Evolutionary conservation across 1,140 invertebrate genomes (phyloP).

Genomic region (Pseudomyrmex dendroicus): DNA sequence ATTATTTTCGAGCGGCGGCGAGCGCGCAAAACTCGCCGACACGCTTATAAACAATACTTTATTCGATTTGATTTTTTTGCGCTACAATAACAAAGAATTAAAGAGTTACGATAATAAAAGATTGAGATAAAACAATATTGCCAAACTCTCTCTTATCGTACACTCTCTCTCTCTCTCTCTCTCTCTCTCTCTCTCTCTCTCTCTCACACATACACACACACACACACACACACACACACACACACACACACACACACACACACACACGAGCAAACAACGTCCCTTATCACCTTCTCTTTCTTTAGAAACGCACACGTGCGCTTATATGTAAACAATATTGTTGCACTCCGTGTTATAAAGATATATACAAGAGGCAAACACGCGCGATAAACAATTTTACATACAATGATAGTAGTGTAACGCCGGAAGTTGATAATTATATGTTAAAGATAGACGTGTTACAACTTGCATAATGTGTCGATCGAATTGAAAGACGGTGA

Average conservation of each 20-base stretch:
- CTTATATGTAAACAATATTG: too few relatives aligned
- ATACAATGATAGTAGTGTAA: conserved; percentile 2
- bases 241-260: too few relatives aligned
- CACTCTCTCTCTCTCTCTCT: too few relatives aligned
- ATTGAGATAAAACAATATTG: conserved; percentile 51
- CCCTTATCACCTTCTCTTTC: too few relatives aligned
- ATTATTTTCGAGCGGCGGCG: conserved; percentile 36
- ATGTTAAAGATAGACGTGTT: conserved; percentile 32
- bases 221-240: neutral
- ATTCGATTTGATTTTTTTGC: conserved; percentile 54
- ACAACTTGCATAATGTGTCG: conserved; percentile 6
- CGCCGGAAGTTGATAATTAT: conserved; percentile 8
- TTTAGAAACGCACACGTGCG: conserved; percentile 8
- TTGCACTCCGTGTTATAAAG: neutral
- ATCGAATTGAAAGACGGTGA: too few relatives aligned
- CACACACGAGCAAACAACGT: too few relatives aligned
- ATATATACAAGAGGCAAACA: neutral
- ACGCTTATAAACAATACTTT: conserved; percentile 48
- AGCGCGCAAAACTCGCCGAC: conserved; percentile 40
- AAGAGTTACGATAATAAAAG: conserved; percentile 56
- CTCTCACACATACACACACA: too few relatives aligned
- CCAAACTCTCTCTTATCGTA: neutral
- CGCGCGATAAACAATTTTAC: neutral
- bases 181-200: too few relatives aligned
- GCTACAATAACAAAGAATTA: conserved; percentile 48